Percentiles rank a stretch among this genome's conserved stretches.
These are phyloP conservation scores for Lutraria rhynchaena DNA, from an alignment of 1,140 invertebrate species.

Conservation along the genomic window DNA sequence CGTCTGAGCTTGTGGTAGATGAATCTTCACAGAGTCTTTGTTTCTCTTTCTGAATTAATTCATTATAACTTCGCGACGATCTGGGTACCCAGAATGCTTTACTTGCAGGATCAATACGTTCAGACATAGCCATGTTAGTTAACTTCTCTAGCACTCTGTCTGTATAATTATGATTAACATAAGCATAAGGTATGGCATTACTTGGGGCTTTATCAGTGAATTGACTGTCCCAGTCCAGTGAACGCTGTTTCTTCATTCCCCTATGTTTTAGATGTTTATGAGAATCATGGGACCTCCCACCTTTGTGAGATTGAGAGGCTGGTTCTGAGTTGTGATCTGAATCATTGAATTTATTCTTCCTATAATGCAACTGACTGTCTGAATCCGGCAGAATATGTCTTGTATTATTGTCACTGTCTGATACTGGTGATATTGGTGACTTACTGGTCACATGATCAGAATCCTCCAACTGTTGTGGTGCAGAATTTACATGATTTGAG, in stretches of 20 bases:
- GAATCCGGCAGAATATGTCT: constrained; percentile 63
- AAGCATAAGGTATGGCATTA: constrained; percentile 76
- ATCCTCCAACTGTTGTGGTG: constrained; percentile 12
- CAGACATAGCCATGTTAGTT: constrained; percentile 65
- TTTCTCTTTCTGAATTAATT: constrained; percentile 68
- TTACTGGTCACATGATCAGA: constrained; percentile 32
- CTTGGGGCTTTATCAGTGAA: constrained; percentile 62
- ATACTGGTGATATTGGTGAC: constrained; percentile 50
- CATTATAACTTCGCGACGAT: constrained; percentile 73
- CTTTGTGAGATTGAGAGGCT: constrained; percentile 66
- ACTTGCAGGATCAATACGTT: constrained; percentile 67
- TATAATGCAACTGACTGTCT: constrained; percentile 72
- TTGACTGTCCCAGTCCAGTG: constrained; percentile 76
- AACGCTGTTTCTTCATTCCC: constrained; percentile 72
- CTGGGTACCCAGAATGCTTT: constrained; percentile 75
- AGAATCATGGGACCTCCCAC: constrained; percentile 63
- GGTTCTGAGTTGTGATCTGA: constrained; percentile 80
- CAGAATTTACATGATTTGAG: constrained; percentile 55
- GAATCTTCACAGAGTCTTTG: constrained; percentile 70
- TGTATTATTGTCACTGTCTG: constrained; percentile 54
- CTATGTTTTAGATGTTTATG: constrained; percentile 68
- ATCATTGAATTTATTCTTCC: constrained; percentile 68
- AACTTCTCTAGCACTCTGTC: constrained; percentile 77
- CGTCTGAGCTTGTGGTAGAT: constrained; percentile 62
- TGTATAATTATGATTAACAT: constrained; percentile 78